Conservation (phyloP, 2,797 vertebrate genomes). For the Cheirogaleus major region DNA sequence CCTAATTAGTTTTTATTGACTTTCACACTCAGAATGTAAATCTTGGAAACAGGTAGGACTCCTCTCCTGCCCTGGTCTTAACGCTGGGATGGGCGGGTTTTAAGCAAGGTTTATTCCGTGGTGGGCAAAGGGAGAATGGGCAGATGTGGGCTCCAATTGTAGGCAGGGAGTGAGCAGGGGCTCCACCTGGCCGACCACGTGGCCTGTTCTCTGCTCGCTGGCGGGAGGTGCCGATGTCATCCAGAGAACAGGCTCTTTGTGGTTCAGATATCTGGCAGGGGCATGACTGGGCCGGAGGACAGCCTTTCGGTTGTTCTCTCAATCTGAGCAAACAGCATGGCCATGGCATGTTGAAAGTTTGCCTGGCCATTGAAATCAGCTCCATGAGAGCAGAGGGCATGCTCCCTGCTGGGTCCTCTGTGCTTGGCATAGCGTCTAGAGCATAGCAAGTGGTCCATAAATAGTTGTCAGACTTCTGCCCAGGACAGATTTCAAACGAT, state of each 20-base stretch:
- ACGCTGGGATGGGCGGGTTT: not conserved
- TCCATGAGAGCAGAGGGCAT: too few relatives aligned
- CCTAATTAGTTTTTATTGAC: slow-evolving; percentile 66
- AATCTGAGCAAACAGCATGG: accelerated
- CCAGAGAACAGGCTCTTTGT: accelerated
- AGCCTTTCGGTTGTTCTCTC: not conserved
- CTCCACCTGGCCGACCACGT: accelerated
- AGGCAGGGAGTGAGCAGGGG: accelerated
- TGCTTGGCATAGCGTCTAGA: not conserved
- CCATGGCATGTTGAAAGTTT: accelerated
- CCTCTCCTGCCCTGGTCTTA: not conserved
- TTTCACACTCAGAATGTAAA: slow-evolving; percentile 40
- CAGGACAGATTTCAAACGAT: not conserved
- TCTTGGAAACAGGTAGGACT: slow-evolving; percentile 15
- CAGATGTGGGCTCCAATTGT: accelerated
- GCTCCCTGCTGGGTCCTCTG: not conserved
- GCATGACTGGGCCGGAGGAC: accelerated
- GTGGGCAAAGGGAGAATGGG: not conserved
- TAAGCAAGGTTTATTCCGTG: not conserved
- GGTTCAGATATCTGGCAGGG: not conserved
- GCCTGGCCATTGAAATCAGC: not conserved
- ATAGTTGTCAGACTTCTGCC: not conserved
- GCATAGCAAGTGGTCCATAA: not conserved
- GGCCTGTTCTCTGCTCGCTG: accelerated
- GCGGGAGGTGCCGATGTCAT: accelerated